Base-by-base conservation (phyloP, 2,113 vertebrate species). In the Brienomyrus longianalis region DNA sequence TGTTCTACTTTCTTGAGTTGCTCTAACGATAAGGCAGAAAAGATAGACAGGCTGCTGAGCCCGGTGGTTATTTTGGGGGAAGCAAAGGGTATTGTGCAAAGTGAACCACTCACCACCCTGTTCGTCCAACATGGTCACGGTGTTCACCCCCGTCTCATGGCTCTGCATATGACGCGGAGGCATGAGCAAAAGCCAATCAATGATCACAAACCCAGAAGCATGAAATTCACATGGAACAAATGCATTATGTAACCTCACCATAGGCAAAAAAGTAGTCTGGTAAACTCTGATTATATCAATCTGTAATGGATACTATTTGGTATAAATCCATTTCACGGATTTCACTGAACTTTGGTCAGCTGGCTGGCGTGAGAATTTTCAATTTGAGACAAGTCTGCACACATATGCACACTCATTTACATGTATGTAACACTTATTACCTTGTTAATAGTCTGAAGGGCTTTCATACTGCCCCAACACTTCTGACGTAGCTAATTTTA, bases 61-160 rank as follows among this genome's bases (percentile, higher is more conserved):
- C 1, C 6, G 52, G 21, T 35, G 47, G 19, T 21, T 21, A 31
- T 87, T 87, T 62, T 39, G 31, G 17, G 86, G 43, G 62, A 39
- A 88, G 1, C 15, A 43, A 15, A 27, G 52, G 3, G 70, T 43
- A 7, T 43, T 21, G 35, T 80, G 50, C 31, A 48, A 23, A 83
- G n/a, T n/a, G 43, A n/a, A 23, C 83, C 47, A 95, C 96, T 96
- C 52, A 99, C 98, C 98, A 94, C 97, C 97, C 94, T 99, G 98
- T 89, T 99, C 95, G 93, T 97, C 97, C 94, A 99, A 93, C 97
- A 98, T 98, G 83, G 94, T 96, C 59, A 99, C 95, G 48, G 98
- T 99, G 94, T 97, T 98, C 91, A 93, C 92, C 11, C 98, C 98
- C 0, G 97, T 96, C 94, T 99, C 96, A 88, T 94, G 96, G 95